Base-by-base conservation (phyloP, 2,888 invertebrate genomes). In the Hipparchia sbordonii region DNA sequence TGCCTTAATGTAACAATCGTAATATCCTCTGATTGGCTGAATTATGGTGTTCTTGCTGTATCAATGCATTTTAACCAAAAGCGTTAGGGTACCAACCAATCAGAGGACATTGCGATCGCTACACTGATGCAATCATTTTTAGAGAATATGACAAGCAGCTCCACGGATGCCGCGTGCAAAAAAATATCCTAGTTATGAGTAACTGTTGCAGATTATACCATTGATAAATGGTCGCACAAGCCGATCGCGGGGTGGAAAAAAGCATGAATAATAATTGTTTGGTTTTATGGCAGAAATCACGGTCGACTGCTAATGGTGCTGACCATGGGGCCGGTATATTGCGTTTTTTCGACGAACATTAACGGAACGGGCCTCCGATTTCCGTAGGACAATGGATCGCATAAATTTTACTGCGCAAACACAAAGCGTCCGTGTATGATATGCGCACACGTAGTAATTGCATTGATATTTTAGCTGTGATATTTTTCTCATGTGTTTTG, bases 371-470 rank as follows among this genome's bases (percentile, higher is more conserved):
- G 93, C 92, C 92, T 88, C 82, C 91, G 87, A 89, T 86, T 90
- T 91, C 88, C 88, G 89, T 84, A 86, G 87, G 87, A 93, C 91
- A 92, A 92, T 89, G 82, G 79, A 71, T 77, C 80, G 82, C 88
- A 93, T 93, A 91, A 93, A 93, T 92, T 89, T 88, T 89, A 79
- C 88, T 87, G 86, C 84, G 87, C 87, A 88, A 90, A 90, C 84
- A 89, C 80, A 84, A 86, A 86, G 80, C 85, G 85, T 67, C 85
- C 84, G 82, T 83, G 79, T 82, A 85, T 78, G 82, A 82, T 88
- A 86, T 85, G 87, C 87, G 82, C 86, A 80, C 80, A 73, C 67
- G 56, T 66, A 48, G 70, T 70, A 60, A 72, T 72, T 62, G 67
- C 45, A 72, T n/a, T 56, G 9, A 23, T 48, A 51, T 70, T 67